Percentiles rank a stretch among this genome's conserved stretches.
Evolutionary conservation across 2,888 invertebrate species (phyloP).

Genomic region (Leptothorax acervorum): DNA sequence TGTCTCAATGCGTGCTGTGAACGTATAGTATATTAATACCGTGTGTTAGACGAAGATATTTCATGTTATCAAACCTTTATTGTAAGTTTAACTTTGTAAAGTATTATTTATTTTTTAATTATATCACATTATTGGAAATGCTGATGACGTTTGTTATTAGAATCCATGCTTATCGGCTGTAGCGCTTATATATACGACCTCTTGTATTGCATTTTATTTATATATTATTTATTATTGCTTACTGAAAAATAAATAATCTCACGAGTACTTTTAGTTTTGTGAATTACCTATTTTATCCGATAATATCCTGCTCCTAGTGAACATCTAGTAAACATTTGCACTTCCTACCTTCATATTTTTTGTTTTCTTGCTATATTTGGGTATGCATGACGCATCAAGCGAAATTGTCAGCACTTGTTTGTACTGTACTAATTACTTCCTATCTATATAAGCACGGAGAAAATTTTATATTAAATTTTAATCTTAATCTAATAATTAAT

Average conservation of each 20-base stretch:
- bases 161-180: constrained; percentile 59
- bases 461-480: too few species aligned
- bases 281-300: constrained; percentile 71
- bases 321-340: constrained; percentile 32
- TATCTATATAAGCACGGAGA: background rate
- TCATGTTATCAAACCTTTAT: constrained; percentile 18
- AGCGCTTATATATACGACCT: constrained; percentile 61
- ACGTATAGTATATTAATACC: constrained; percentile 34
- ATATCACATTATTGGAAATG: constrained; percentile 35
- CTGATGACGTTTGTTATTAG: constrained; percentile 51
- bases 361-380: constrained; percentile 53
- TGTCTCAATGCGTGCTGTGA: constrained; percentile 34
- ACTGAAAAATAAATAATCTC: constrained; percentile 75
- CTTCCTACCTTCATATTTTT: constrained; percentile 29
- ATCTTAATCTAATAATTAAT: too few species aligned
- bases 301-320: constrained; percentile 56
- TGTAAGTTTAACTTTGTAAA: constrained; percentile 44
- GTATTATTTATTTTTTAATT: constrained; percentile 44
- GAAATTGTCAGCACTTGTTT: constrained; percentile 45
- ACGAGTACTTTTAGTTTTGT: constrained; percentile 74
- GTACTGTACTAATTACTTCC: constrained; percentile 57
- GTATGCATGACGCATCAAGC: constrained; percentile 61
- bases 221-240: constrained; percentile 69
- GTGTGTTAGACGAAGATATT: constrained; percentile 9
- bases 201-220: constrained; percentile 66